phyloP scores from a whole-genome alignment of 2,113 vertebrate genomes.

The Onychostoma macrolepis region DNA sequence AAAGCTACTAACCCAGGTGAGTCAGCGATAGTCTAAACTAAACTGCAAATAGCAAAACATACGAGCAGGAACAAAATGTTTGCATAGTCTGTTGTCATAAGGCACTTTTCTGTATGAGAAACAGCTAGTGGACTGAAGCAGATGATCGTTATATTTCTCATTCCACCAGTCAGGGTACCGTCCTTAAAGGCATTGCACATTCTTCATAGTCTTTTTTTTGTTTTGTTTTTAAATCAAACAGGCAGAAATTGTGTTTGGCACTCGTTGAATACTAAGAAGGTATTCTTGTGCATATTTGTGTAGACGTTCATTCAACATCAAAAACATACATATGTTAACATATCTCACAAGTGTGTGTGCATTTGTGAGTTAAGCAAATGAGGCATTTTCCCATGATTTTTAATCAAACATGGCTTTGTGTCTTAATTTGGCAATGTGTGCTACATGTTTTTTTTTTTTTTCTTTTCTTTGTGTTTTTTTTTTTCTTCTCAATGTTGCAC shows the following conservation, averaged over 20 bases:
- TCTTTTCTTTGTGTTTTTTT: not conserved
- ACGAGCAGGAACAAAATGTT: constrained; percentile 79
- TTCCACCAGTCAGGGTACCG: constrained; percentile 51
- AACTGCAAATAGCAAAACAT: constrained; percentile 63
- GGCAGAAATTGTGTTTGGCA: constrained; percentile 56
- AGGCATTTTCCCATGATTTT: constrained; percentile 62
- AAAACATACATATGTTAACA: constrained; percentile 61
- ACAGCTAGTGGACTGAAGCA: constrained; percentile 64
- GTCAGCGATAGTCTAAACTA: constrained; percentile 60
- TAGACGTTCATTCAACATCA: constrained; percentile 70
- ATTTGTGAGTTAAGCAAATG: constrained; percentile 67
- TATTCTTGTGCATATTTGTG: constrained; percentile 72
- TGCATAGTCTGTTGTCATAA: constrained; percentile 95
- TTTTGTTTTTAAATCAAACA: constrained; percentile 27
- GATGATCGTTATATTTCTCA: constrained; percentile 42
- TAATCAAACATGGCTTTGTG: constrained; percentile 32
- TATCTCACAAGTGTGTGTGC: constrained; percentile 66
- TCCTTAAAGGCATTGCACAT: constrained; percentile 60
- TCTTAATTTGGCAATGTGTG: constrained; percentile 51
- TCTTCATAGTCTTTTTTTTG: constrained; percentile 47
- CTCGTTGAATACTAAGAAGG: constrained; percentile 60
- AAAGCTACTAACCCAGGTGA: constrained; percentile 71
- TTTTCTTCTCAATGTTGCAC: not conserved
- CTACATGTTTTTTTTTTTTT: constrained; percentile 6
- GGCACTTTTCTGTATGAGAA: constrained; percentile 83